A percentile compares a stretch with the other conserved stretches of the same genome.
Conservation (phyloP, 2,113 vertebrate species). For the Ceuthmochares aereus region DNA sequence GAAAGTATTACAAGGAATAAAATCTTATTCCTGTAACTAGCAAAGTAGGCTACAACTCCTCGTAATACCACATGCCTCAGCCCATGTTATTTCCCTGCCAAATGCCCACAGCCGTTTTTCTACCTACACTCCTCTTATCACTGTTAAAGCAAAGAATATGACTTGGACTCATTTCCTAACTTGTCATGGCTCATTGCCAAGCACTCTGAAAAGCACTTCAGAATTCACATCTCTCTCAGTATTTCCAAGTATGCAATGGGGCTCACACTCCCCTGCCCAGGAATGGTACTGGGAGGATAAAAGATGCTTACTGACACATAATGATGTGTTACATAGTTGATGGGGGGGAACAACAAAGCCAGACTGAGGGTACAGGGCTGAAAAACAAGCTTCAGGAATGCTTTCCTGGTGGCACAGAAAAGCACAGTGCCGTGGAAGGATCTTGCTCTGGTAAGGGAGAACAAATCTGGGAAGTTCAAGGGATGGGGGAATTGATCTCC, state of each 20-base stretch:
- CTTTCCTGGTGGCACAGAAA: not conserved
- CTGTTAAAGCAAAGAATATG: not conserved
- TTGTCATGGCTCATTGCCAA: not conserved
- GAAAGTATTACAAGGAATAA: not conserved
- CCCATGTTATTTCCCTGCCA: not conserved
- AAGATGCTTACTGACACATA: not conserved
- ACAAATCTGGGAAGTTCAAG: not conserved
- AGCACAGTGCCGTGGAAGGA: not conserved
- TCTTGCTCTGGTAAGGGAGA: not conserved
- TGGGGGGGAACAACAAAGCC: not conserved
- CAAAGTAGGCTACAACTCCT: not conserved
- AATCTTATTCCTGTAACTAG: not conserved
- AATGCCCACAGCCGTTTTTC: not conserved
- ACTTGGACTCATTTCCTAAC: constrained; percentile 28
- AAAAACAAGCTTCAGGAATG: not conserved
- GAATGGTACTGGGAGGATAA: not conserved
- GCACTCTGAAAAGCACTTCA: constrained; percentile 8
- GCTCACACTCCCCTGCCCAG: not conserved
- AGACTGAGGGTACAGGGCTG: not conserved
- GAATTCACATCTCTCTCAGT: not conserved
- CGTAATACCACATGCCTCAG: not conserved
- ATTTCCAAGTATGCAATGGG: not conserved
- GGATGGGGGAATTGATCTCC: not conserved
- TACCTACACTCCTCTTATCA: constrained; percentile 15
- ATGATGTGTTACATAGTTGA: not conserved